Evolutionary conservation across 1,140 invertebrate genomes (phyloP).

Genomic region (Apocrypta bakeri): DNA sequence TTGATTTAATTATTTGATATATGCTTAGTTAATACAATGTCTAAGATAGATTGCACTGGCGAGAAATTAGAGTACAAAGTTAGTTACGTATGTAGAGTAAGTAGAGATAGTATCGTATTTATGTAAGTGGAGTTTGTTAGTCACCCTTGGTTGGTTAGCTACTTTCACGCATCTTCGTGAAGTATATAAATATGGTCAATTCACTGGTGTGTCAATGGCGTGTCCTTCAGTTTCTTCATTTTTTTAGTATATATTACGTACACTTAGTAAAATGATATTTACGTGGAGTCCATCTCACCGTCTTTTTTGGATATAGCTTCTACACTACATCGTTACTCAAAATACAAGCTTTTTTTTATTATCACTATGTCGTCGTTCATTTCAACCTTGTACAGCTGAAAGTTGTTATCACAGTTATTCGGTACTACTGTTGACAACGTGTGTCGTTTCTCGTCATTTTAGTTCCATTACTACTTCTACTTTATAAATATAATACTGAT

Average conservation of each 20-base stretch:
- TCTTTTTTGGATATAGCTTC: not conserved
- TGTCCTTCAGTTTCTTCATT: conserved; percentile 33
- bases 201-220: conserved; percentile 44
- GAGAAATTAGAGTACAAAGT: conserved; percentile 51
- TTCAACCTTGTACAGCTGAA: not conserved
- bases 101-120: conserved; percentile 7
- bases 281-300: not conserved
- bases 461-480: too few species aligned
- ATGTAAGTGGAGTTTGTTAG: conserved; percentile 40
- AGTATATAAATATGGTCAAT: conserved; percentile 37
- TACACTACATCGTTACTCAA: not conserved
- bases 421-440: not conserved
- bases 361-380: not conserved
- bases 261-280: not conserved
- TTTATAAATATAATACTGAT: not conserved
- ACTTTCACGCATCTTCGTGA: conserved; percentile 39
- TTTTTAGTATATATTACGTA: conserved; percentile 42
- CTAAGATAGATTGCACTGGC: conserved; percentile 6
- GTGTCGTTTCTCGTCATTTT: not conserved
- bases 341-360: not conserved
- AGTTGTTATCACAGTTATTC: conserved; percentile 13
- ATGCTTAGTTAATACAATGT: conserved; percentile 39
- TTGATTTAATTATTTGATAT: conserved; percentile 16
- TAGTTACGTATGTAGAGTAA: conserved; percentile 59
- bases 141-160: conserved; percentile 50